Percentiles rank a stretch among this genome's conserved stretches.
Conservation (phyloP, 1,140 invertebrate species). For the Tetramorium alpestre region DNA sequence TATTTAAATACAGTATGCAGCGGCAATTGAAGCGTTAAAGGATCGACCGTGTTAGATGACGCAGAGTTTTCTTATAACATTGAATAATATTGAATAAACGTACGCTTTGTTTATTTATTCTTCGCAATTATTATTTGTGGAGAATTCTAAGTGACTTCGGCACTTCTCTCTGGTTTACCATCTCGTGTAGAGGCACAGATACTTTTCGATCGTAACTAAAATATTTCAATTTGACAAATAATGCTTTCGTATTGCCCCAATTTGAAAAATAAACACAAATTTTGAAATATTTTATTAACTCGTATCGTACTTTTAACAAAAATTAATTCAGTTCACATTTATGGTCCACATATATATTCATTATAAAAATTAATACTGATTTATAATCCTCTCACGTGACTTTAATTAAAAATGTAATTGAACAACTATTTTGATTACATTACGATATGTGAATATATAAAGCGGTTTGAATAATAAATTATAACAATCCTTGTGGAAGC, state of each 20-base stretch:
- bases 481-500: not conserved
- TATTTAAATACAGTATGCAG: slow-evolving; percentile 27
- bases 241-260: not conserved
- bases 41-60: not conserved
- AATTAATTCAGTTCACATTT: not conserved
- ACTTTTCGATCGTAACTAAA: not conserved
- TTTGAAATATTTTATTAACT: not conserved
- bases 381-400: not conserved
- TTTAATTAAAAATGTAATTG: not conserved
- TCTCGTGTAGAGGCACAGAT: not conserved
- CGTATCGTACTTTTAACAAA: not conserved
- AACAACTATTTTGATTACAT: not conserved
- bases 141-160: not conserved
- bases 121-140: not conserved
- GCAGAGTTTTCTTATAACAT: slow-evolving; percentile 20
- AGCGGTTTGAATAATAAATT: not conserved
- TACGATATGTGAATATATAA: not conserved
- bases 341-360: not conserved
- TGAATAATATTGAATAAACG: slow-evolving; percentile 28
- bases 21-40: slow-evolving; percentile 6
- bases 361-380: not conserved
- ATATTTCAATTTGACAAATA: not conserved
- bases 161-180: not conserved
- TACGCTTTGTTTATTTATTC: slow-evolving; percentile 31
- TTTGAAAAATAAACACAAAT: slow-evolving; percentile 20